A percentile compares a stretch with the other conserved stretches of the same genome.
Conservation (phyloP, 2,113 vertebrate genomes). For the Tylochromis polylepis region DNA sequence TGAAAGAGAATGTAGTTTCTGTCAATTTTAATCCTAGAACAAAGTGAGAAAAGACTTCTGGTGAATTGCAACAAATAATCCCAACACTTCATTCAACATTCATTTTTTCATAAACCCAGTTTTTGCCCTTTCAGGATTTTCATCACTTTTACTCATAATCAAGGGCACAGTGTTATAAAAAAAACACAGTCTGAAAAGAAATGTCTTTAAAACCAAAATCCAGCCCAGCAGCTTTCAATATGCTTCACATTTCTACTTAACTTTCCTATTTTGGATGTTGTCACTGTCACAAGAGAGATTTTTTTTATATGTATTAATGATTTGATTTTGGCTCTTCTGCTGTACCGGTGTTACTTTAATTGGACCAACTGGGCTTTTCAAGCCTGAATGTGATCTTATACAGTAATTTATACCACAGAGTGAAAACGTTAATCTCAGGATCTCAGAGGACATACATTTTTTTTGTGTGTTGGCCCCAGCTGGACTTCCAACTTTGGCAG, state of each 20-base stretch:
- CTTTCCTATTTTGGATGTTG: slow-evolving; percentile 2
- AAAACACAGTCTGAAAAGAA: not conserved
- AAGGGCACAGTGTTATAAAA: not conserved
- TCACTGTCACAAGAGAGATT: not conserved
- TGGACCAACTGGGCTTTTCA: slow-evolving; percentile 39
- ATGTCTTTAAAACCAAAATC: not conserved
- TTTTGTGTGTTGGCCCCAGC: not conserved
- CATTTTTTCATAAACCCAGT: not conserved
- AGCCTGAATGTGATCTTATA: slow-evolving; percentile 18
- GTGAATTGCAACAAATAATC: not conserved
- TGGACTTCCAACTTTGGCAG: not conserved
- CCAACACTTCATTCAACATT: not conserved
- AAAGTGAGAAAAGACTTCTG: not conserved
- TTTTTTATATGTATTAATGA: slow-evolving; percentile 19
- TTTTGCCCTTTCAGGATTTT: not conserved
- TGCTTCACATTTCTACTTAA: not conserved
- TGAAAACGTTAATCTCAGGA: slow-evolving; percentile 7
- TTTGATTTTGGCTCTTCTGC: slow-evolving; percentile 7
- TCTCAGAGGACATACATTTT: not conserved
- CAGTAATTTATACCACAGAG: slow-evolving; percentile 21
- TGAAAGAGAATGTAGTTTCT: accelerated
- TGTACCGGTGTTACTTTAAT: slow-evolving; percentile 26
- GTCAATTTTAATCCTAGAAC: not conserved
- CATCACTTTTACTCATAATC: not conserved
- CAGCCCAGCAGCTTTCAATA: not conserved